Base-by-base conservation (phyloP, 2,888 invertebrate species). In the Nasonia oneida region DNA sequence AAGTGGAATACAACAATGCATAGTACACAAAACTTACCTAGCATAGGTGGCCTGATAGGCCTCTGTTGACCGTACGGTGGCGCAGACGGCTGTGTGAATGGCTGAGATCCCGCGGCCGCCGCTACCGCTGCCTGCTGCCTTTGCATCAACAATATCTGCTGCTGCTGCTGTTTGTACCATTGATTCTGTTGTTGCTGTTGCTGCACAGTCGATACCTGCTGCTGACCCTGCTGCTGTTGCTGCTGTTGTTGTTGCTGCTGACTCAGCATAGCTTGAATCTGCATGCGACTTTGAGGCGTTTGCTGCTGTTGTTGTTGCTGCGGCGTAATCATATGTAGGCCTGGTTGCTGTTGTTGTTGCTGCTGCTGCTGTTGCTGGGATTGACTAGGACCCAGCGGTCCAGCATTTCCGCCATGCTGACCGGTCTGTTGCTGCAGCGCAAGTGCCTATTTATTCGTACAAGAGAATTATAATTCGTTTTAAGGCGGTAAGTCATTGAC, bases 41-140 rank as follows among this genome's bases (percentile, higher is more conserved):
- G 90, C 86, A 92, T 90, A 82, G 93, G 92, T 74, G 93, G 91
- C 90, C 94, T 91, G 82, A 95, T 95, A 1, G 94, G 93, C 89
- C 95, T 93, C 90, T 95, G 95, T 88, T 94, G 94, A 74, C 94
- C 94, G 87, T 95, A 95, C 39, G 94, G 94, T 84, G 95, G 95
- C 74, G 95, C 94, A 71, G 95, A 94, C 33, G 95, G 95, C 92
- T 96, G 95, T 90, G 95, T 96, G 91, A 95, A 95, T 85, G 94
- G 93, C 90, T 94, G 94, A 92, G 92, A 81, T 90, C 91, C 83
- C 89, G 91, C 88, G 92, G 93, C 81, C 91, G 94, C 74, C 93
- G 93, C 67, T 33, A 4, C 67, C 33, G 71, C 93, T 92, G 77
- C 73, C 71, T 93, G 94, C 79, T 94, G 94, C 83, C 93, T 94